These are phyloP conservation scores for Ammospiza caudacuta DNA, from an alignment of 2,113 vertebrate species.

Conservation along the genomic window DNA sequence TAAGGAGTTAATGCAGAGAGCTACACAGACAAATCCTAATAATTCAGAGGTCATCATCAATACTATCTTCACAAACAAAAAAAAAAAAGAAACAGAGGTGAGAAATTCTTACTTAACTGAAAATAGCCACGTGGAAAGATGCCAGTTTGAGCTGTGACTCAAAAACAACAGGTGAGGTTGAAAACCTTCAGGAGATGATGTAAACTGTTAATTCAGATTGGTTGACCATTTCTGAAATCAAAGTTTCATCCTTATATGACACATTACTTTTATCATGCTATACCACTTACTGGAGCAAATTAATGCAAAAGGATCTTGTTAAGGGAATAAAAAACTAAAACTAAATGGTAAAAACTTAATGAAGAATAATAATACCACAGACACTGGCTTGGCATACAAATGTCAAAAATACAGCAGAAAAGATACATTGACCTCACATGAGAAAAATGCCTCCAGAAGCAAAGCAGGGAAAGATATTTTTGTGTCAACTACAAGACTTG, in stretches of 20 bases:
- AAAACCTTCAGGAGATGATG: background rate
- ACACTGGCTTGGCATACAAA: background rate
- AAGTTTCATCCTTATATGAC: background rate
- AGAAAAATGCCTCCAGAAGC: background rate
- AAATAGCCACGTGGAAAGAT: accelerated
- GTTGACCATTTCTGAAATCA: background rate
- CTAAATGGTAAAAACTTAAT: background rate
- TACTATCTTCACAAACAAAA: background rate
- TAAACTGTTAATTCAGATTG: background rate
- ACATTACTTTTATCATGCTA: background rate
- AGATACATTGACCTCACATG: background rate
- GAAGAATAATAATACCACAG: background rate
- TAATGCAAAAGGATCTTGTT: background rate
- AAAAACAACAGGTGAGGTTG: background rate
- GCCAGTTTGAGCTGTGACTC: background rate
- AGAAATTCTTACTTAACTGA: background rate
- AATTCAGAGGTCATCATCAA: background rate
- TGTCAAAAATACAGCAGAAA: background rate
- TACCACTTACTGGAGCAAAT: background rate
- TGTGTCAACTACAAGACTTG: background rate
- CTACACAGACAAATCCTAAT: background rate
- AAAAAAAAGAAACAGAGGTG: background rate
- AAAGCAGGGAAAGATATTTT: background rate
- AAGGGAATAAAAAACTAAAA: background rate
- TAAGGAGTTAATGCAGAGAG: background rate